A percentile compares a stretch with the other conserved stretches of the same genome.
phyloP scores from a whole-genome alignment of 2,888 invertebrate genomes.

The Argyresthia albistria region DNA sequence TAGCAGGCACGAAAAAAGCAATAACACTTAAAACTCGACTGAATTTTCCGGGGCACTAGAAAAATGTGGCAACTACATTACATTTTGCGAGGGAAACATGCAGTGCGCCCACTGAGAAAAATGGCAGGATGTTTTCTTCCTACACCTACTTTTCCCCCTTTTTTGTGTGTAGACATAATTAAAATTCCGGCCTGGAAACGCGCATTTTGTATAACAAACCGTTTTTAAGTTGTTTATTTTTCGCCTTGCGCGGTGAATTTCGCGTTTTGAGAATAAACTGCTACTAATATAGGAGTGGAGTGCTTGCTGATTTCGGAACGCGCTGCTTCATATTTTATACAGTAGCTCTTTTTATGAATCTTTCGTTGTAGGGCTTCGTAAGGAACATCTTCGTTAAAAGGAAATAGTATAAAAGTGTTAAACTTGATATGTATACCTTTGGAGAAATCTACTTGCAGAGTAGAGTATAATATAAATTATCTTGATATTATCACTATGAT shows the following conservation, averaged over 20 bases:
- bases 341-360: no score
- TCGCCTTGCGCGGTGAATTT: background rate
- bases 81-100: slow-evolving; percentile 14
- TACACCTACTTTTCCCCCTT: slow-evolving; percentile 13
- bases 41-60: slow-evolving; percentile 14
- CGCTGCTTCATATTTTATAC: no score
- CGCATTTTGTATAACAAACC: background rate
- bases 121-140: slow-evolving; percentile 27
- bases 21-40: slow-evolving; percentile 1
- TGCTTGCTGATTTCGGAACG: no score
- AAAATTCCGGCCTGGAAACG: slow-evolving; percentile 30
- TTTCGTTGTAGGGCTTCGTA: no score
- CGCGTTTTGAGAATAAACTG: background rate
- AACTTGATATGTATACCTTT: no score
- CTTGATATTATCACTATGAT: no score
- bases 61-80: slow-evolving; percentile 26
- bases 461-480: no score
- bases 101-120: slow-evolving; percentile 23
- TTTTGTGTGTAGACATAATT: slow-evolving; percentile 51
- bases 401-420: no score
- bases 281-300: no score
- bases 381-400: no score
- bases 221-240: slow-evolving; percentile 3
- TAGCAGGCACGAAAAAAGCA: background rate
- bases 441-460: no score